phyloP scores from a whole-genome alignment of 2,113 vertebrate species.

The Antidorcas marsupialis region DNA sequence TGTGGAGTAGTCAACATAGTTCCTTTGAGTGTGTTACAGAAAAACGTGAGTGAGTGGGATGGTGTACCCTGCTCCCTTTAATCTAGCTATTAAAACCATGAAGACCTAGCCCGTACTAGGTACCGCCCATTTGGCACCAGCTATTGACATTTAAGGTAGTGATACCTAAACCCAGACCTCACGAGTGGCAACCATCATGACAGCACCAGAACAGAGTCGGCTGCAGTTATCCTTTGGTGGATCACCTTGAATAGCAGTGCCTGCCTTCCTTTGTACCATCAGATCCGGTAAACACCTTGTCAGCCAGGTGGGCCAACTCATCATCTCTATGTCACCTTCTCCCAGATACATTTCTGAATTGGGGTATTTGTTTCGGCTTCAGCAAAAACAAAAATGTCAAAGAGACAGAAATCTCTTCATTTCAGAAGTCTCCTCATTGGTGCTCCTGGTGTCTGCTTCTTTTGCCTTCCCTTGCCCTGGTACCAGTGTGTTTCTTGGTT shows the following conservation, averaged over 20 bases:
- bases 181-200: neutral
- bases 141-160: neutral
- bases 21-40: neutral
- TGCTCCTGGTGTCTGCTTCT: neutral
- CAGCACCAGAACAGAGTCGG: neutral
- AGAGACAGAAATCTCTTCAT: conserved; percentile 1
- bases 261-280: neutral
- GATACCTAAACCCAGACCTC: neutral
- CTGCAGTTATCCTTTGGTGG: neutral
- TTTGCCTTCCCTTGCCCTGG: neutral
- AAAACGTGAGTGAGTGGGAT: neutral
- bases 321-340: neutral
- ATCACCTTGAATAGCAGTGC: neutral
- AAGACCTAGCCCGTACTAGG: neutral
- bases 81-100: neutral
- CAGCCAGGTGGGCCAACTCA: neutral
- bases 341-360: neutral
- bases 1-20: neutral
- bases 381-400: neutral
- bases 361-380: neutral
- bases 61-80: neutral
- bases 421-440: neutral
- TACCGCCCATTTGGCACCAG: neutral
- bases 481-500: neutral
- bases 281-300: neutral